phyloP scores from a whole-genome alignment of 2,888 invertebrate species.

The Drosophila barbarae region DNA sequence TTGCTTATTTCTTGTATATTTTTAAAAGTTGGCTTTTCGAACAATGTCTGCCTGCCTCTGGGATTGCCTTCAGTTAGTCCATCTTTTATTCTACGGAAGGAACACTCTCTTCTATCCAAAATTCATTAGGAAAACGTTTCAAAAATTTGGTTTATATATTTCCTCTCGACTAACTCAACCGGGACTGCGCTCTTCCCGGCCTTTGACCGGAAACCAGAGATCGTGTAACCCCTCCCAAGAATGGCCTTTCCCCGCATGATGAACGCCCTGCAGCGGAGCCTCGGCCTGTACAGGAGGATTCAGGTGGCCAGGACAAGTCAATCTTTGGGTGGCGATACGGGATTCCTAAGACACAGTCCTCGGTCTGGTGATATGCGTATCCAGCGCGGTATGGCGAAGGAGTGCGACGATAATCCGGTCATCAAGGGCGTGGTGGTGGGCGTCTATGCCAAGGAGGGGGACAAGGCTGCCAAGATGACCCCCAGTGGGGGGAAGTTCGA shows the following conservation, averaged over 20 bases:
- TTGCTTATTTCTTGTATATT: too few species aligned
- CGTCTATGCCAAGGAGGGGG: constrained; percentile 80
- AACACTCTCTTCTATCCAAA: constrained; percentile 31
- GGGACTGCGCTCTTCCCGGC: constrained; percentile 6
- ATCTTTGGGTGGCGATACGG: neutral
- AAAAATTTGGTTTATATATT: neutral
- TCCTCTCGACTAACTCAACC: neutral
- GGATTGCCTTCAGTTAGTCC: constrained; percentile 9
- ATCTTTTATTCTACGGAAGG: neutral
- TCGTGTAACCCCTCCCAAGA: constrained; percentile 14
- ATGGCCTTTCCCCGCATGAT: constrained; percentile 43
- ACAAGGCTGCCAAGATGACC: constrained; percentile 80
- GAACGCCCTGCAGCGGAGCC: constrained; percentile 16
- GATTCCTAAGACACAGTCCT: neutral
- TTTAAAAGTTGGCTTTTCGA: neutral
- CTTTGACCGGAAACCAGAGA: constrained; percentile 6
- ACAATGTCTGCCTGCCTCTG: constrained; percentile 1
- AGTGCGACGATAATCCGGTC: constrained; percentile 27
- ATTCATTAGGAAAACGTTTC: constrained; percentile 17
- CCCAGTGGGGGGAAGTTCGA: constrained; percentile 81
- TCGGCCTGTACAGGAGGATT: constrained; percentile 17
- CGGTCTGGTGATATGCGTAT: neutral
- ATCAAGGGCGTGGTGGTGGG: constrained; percentile 81
- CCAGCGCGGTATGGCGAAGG: constrained; percentile 12
- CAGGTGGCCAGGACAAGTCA: neutral